phyloP scores from a whole-genome alignment of 1,140 invertebrate genomes.

The Ruditapes philippinarum region DNA sequence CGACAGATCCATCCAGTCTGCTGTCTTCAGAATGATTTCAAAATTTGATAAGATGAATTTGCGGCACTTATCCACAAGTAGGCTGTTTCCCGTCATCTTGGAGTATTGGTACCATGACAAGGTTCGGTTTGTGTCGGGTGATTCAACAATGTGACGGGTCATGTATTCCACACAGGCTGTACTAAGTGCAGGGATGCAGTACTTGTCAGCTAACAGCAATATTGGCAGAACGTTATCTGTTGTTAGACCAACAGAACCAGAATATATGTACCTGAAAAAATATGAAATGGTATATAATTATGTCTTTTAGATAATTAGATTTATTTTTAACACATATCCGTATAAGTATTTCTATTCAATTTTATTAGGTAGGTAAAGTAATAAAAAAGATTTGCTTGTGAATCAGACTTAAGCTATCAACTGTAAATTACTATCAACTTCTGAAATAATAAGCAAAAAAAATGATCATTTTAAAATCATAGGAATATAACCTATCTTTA shows the following conservation, averaged over 20 bases:
- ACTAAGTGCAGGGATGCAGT: constrained; percentile 78
- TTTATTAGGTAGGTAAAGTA: too few relatives aligned
- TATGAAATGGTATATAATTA: neutral
- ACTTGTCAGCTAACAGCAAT: constrained; percentile 84
- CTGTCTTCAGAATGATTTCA: constrained; percentile 79
- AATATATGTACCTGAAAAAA: constrained; percentile 82
- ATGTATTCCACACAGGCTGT: constrained; percentile 85
- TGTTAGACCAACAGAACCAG: constrained; percentile 77
- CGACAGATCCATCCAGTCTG: constrained; percentile 81
- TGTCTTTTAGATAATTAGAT: too few relatives aligned
- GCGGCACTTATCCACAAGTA: constrained; percentile 80
- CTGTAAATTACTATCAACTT: too few relatives aligned
- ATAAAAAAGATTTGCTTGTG: too few relatives aligned
- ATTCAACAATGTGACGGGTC: constrained; percentile 81
- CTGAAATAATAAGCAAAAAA: too few relatives aligned
- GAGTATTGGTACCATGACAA: constrained; percentile 85
- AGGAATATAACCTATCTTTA: too few relatives aligned
- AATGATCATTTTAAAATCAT: too few relatives aligned
- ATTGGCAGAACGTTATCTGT: constrained; percentile 82
- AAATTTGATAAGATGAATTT: constrained; percentile 84
- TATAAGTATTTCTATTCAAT: too few relatives aligned
- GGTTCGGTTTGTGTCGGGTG: constrained; percentile 82
- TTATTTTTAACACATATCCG: too few relatives aligned
- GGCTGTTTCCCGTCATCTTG: constrained; percentile 77
- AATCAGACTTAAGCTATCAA: too few relatives aligned